A percentile compares a stretch with the other conserved stretches of the same genome.
phyloP scores from a whole-genome alignment of 2,888 invertebrate species.

The Sarcophaga variegata region DNA sequence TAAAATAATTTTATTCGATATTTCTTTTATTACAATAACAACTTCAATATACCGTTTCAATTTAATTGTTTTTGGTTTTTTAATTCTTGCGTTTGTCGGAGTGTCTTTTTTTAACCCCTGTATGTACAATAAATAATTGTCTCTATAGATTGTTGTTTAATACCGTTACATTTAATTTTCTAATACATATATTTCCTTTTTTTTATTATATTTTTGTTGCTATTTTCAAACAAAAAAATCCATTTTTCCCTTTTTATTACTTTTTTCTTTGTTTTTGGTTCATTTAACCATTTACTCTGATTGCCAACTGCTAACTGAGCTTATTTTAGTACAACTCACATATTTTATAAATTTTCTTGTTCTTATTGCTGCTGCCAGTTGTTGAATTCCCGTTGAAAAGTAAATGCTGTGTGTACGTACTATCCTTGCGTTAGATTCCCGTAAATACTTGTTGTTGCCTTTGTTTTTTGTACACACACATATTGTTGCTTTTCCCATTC shows the following conservation, averaged over 20 bases:
- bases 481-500: slow-evolving; percentile 55
- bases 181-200: background rate
- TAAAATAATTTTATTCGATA: background rate
- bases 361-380: slow-evolving; percentile 3
- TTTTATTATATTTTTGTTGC: background rate
- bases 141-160: slow-evolving; percentile 1
- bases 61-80: background rate
- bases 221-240: slow-evolving; percentile 16
- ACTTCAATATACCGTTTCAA: background rate
- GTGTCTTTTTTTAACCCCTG: background rate
- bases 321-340: slow-evolving; percentile 74
- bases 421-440: background rate
- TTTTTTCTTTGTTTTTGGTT: slow-evolving; percentile 63
- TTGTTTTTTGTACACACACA: slow-evolving; percentile 21
- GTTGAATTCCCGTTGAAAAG: slow-evolving; percentile 61
- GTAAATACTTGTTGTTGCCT: slow-evolving; percentile 44
- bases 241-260: slow-evolving; percentile 38
- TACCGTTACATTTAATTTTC: slow-evolving; percentile 30
- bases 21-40: slow-evolving; percentile 34
- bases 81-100: background rate
- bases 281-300: slow-evolving; percentile 76
- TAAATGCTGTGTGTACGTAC: slow-evolving; percentile 62
- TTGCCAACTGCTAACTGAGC: slow-evolving; percentile 79
- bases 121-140: slow-evolving; percentile 21
- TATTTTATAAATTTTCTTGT: slow-evolving; percentile 60